These are phyloP conservation scores for Ophioninae sp. DNA, from an alignment of 2,888 invertebrate species.

Conservation along the genomic window DNA sequence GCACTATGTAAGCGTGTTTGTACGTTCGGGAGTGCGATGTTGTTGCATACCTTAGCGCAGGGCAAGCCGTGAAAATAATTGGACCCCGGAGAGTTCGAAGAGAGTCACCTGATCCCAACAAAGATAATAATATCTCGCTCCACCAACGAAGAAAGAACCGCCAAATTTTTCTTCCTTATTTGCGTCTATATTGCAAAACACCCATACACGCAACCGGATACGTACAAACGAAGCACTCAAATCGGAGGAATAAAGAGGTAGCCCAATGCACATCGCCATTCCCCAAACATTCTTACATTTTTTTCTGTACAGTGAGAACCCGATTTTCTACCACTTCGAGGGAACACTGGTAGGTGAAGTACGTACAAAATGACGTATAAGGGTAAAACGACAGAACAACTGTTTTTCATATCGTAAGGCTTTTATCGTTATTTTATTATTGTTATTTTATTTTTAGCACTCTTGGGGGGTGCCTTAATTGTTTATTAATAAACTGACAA, in stretches of 20 bases:
- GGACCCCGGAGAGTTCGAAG: slow-evolving; percentile 56
- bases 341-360: too few relatives aligned
- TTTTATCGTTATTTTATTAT: too few relatives aligned
- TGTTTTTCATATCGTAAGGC: too few relatives aligned
- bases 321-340: too few relatives aligned
- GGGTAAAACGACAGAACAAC: too few relatives aligned
- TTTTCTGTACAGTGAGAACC: neutral
- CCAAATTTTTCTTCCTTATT: slow-evolving; percentile 49
- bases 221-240: slow-evolving; percentile 9
- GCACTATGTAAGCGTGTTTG: neutral
- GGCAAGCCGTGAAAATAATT: slow-evolving; percentile 61
- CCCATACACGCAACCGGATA: neutral
- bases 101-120: slow-evolving; percentile 60
- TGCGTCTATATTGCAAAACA: slow-evolving; percentile 17
- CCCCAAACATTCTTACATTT: neutral
- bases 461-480: too few relatives aligned
- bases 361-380: too few relatives aligned
- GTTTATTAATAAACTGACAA: too few relatives aligned
- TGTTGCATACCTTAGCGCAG: slow-evolving; percentile 49
- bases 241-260: neutral
- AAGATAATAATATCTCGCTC: slow-evolving; percentile 60
- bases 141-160: slow-evolving; percentile 23
- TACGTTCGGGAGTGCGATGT: slow-evolving; percentile 28
- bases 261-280: neutral
- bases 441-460: too few relatives aligned